Evolutionary conservation across 1,140 invertebrate genomes (phyloP), one percentile per base, ranked within the genome.

Genomic region (Bombyx mori): DNA sequence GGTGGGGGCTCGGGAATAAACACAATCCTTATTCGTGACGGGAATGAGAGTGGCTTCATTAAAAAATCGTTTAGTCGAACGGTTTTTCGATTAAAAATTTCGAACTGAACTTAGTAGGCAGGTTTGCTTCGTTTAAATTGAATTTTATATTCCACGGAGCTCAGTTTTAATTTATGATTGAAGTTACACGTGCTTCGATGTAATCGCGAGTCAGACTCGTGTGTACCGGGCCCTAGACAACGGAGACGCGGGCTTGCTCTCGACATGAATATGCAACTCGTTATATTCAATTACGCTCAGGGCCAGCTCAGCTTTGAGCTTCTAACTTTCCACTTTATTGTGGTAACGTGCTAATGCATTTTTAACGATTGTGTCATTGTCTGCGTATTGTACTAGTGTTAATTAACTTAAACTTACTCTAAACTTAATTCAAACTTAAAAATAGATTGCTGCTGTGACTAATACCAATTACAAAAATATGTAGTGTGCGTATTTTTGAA

Each of bases 261-360:
- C 65, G 43, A 18, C 67, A 76, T 83, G 68, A 73, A 73, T 82
- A 82, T 80, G 71, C 75, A 77, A 66, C 70, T 76, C 67, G 75
- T 77, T 76, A 74, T 73, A 77, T 77, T 77, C 69, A 82, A 79
- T 82, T 77, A 78, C 63, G 65, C 58, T 52, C 54, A 65, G 61
- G 62, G 65, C 50, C 56, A 62, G 68, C 51, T 64, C 65, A 66
- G 61, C 67, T 54, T 59, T 59, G 55, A 62, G 60, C 62, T 53
- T 47, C 45, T 68, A 58, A 57, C 66, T 56, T 61, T 60, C 61
- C 60, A 58, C 64, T 67, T 69, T 68, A 75, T 70, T 77, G 69
- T 69, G 60, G 50, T 64, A 52, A 61, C 44, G 26, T 49, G 52
- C 63, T 74, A 66, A 73, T 73, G 65, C 63, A 69, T 71, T 65